Evolutionary conservation across 2,113 vertebrate genomes (phyloP).

Genomic region (Gasterosteus nipponicus): DNA sequence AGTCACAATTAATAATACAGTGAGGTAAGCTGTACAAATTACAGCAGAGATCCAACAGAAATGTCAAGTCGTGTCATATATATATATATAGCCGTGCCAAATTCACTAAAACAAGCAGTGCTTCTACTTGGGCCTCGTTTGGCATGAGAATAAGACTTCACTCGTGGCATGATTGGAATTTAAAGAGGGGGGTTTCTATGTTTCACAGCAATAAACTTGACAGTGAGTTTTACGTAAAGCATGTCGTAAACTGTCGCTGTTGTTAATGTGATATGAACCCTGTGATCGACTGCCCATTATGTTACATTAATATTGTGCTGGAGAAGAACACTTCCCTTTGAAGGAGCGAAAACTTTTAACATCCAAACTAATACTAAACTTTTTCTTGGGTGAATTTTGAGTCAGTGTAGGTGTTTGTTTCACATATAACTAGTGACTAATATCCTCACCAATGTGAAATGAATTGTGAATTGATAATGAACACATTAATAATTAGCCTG

Average conservation of each 20-base stretch:
- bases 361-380: neutral
- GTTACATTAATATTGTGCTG: neutral
- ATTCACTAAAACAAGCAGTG: slow-evolving; percentile 11
- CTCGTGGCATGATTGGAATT: neutral
- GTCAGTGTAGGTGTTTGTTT: neutral
- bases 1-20: slow-evolving; percentile 18
- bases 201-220: neutral
- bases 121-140: neutral
- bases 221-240: neutral
- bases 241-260: neutral
- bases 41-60: slow-evolving; percentile 22
- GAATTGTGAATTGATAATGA: slow-evolving; percentile 4
- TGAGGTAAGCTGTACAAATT: slow-evolving; percentile 24
- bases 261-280: neutral
- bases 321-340: neutral
- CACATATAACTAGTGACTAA: neutral
- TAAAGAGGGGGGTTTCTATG: neutral
- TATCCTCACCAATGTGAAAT: neutral
- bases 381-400: neutral
- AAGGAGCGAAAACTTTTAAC: neutral
- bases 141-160: neutral
- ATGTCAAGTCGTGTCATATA: slow-evolving; percentile 26
- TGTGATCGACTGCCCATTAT: neutral
- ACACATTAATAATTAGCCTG: slow-evolving; percentile 16
- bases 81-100: neutral